phyloP scores from a whole-genome alignment of 1,140 invertebrate genomes.

The Zaprionus taronus region DNA sequence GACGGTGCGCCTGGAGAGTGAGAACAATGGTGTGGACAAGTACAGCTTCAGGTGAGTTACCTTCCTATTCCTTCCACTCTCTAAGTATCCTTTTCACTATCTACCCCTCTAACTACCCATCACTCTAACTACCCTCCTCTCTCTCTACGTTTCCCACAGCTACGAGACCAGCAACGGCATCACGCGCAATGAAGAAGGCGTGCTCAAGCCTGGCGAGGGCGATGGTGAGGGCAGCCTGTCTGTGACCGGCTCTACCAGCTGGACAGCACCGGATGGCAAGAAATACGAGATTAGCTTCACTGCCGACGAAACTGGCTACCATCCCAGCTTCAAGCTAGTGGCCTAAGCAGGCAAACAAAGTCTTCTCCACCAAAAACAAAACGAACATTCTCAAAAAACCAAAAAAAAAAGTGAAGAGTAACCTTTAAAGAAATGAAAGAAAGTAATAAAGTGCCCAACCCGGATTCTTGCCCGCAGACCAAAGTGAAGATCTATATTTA shows the following conservation, averaged over 20 bases:
- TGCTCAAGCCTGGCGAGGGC: conserved; percentile 86
- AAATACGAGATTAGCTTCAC: conserved; percentile 87
- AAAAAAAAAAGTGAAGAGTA: conserved; percentile 5
- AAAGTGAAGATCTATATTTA: not conserved
- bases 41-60: not conserved
- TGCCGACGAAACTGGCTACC: conserved; percentile 91
- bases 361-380: not conserved
- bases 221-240: conserved; percentile 85
- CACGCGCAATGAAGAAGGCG: conserved; percentile 87
- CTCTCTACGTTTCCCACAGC: conserved; percentile 63
- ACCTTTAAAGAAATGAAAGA: conserved; percentile 11
- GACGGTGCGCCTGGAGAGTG: conserved; percentile 2
- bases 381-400: conserved; percentile 19
- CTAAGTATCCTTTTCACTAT: no score
- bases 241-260: conserved; percentile 88
- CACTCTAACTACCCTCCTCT: no score
- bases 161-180: conserved; percentile 91
- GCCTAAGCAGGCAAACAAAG: conserved; percentile 2
- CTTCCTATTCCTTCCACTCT: no score
- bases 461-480: conserved; percentile 5
- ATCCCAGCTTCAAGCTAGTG: conserved; percentile 86
- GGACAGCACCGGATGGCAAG: conserved; percentile 88
- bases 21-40: conserved; percentile 4
- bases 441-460: conserved; percentile 26
- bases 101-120: no score